Base-by-base conservation (phyloP, 1,140 invertebrate species). In the Drosophila mayri region DNA sequence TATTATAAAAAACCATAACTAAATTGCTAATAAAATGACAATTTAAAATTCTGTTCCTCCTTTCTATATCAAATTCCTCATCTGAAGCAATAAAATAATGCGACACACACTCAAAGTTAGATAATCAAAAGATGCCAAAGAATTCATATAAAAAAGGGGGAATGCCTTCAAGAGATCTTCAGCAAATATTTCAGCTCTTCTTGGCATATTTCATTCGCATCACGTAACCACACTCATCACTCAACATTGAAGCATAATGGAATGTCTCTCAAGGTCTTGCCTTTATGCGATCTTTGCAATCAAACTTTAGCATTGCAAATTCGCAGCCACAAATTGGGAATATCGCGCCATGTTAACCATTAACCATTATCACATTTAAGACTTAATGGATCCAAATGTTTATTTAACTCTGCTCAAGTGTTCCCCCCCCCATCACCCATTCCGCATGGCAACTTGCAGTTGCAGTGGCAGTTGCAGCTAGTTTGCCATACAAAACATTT, bases 331-430 rank as follows among this genome's bases (percentile, higher is more conserved):
- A 50, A 32, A 61, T 22, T 32, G 43, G 44, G 38, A 49, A 59
- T 61, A 61, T 50, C 65, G 49, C 46, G 73, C 81, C 59, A 84
- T 90, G 85, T 64, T 57, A 52, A 58, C 49, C 84, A 88, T 75
- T 90, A 88, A 61, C 38, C 84, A 88, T 81, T 90, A 90, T 84
- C 84, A 84, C 73, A 90, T 81, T 74, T 84, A 65, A 81, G 68
- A 68, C 49, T 73, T 88, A 88, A 88, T 88, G 65, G 84, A 81
- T 78, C 84, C 84, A 88, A 88, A 88, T 88, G 84, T 71, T 81
- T 90, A 78, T 88, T 88, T 88, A 81, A 90, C 81, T 90, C 88
- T 50, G 55, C 67, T 65, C 22, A 44, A 76, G 28, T 20, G 20
- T 41, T 20, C 38, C 40, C 22, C 54, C 22, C 20, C 40, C 38